Base-by-base conservation (phyloP, 2,888 invertebrate genomes). In the Callyntrura sp. region DNA sequence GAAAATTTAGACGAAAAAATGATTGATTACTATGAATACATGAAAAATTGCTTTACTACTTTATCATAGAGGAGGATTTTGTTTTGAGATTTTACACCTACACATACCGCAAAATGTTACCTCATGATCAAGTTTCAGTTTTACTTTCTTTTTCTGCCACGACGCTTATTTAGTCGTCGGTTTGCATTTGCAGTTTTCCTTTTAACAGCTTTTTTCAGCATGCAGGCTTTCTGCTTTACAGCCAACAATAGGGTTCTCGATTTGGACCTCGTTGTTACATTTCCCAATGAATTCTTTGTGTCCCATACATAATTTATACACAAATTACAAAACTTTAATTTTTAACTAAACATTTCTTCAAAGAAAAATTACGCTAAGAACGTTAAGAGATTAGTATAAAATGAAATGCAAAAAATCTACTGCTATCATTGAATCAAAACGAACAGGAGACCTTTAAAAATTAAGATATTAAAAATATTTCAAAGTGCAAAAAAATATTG, bases 211-310 rank as follows among this genome's bases (percentile, higher is more conserved):
- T 89, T 89, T 89, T 89, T 89, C 68, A 85, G 89, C 51, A 76
- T 84, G 45, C 55, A 57, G 55, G 89, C 73, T 89, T 89, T 89
- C 89, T 89, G 89, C 84, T 85, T 84, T 70, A 89, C 89, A 79
- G 89, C 89, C 89, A 89, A 84, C 79, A 89, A 79, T 57, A 89
- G 89, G 84, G 89, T 89, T 89, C 85, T 84, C 45, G 89, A 89
- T 43, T 89, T 89, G 55, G 89, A 89, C 85, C 89, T 65, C 68
- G 89, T 79, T 79, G 79, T 79, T 79, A 79, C 55, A 57, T 79
- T 79, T 79, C 79, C 79, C 55, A 60, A 57, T 55, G 79, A 79
- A 79, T 35, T 79, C 79, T 79, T 79, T 79, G 79, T 79, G 78
- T n/a, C 55, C 78, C 78, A 55, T 55, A 78, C 78, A 79, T 79